These are phyloP conservation scores for Sturnira hondurensis DNA, from an alignment of 2,113 vertebrate genomes.

Conservation along the genomic window DNA sequence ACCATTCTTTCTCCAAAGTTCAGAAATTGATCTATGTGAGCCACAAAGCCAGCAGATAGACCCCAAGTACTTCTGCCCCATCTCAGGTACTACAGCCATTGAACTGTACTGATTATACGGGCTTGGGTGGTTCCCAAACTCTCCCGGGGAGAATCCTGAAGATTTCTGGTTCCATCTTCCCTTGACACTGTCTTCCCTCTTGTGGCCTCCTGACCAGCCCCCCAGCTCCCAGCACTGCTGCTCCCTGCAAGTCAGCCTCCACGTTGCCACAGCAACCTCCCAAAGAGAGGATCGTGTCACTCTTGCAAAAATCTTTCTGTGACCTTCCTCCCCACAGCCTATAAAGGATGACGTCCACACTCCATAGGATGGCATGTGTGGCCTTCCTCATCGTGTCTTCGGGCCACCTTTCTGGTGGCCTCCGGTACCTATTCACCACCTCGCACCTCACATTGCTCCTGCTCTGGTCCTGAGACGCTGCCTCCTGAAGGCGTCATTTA, in stretches of 20 bases:
- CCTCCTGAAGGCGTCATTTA: neutral
- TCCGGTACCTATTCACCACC: neutral
- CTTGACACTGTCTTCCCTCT: neutral
- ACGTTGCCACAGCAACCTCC: accelerated
- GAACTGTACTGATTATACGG: neutral
- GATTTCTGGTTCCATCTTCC: neutral
- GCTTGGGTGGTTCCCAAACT: neutral
- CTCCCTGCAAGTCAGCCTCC: neutral
- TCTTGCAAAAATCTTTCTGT: neutral
- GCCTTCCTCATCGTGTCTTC: neutral
- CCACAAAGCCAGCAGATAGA: neutral
- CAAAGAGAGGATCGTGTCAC: neutral
- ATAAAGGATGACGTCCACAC: neutral
- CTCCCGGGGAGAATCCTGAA: neutral
- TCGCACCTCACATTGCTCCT: neutral
- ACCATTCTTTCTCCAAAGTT: neutral
- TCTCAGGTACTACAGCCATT: neutral
- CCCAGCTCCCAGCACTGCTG: neutral
- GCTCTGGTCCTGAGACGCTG: neutral
- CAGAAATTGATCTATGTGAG: neutral
- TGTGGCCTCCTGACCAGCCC: neutral
- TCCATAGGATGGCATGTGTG: neutral
- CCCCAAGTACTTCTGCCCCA: neutral
- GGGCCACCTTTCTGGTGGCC: neutral
- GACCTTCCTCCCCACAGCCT: neutral